Conservation (phyloP, 2,797 vertebrate genomes). For the Syngnathus acus region DNA sequence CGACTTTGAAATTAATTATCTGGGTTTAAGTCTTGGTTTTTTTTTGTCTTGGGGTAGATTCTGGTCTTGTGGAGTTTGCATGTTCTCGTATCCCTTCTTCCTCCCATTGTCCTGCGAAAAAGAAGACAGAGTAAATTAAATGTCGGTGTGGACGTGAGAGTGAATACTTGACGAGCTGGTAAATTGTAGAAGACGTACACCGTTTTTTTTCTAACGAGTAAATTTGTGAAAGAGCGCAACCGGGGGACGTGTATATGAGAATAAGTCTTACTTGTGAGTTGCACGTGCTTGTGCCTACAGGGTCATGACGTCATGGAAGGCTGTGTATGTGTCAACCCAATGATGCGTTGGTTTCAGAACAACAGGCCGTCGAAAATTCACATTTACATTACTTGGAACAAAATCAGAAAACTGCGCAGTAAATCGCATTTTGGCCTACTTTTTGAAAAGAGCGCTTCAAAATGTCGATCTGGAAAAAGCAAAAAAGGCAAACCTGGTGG, state of each 20-base stretch:
- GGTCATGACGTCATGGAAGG: background rate
- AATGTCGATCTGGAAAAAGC: background rate
- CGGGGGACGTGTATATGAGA: no score
- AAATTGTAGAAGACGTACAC: background rate
- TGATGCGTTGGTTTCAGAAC: slow-evolving; percentile 21
- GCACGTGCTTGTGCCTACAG: slow-evolving; percentile 7
- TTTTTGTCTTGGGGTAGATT: slow-evolving; percentile 1
- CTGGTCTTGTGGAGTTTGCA: no score
- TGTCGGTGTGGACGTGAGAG: background rate
- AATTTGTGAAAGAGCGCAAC: no score
- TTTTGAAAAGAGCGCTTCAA: slow-evolving; percentile 14
- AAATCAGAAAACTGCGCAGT: slow-evolving; percentile 13
- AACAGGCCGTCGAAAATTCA: slow-evolving; percentile 25
- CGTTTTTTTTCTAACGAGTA: no score
- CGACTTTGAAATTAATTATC: slow-evolving; percentile 21
- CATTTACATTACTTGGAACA: slow-evolving; percentile 44
- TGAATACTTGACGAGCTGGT: background rate
- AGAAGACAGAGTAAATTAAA: no score
- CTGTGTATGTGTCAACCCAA: slow-evolving; percentile 11
- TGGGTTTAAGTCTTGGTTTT: slow-evolving; percentile 20
- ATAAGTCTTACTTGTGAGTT: background rate
- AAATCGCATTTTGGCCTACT: slow-evolving; percentile 11
- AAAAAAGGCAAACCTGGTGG: slow-evolving; percentile 11
- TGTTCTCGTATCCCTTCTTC: no score
- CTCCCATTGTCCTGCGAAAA: no score